A percentile compares a stretch with the other conserved stretches of the same genome.
These are phyloP conservation scores for Chydorus sphaericus DNA, from an alignment of 2,888 invertebrate genomes.

Conservation along the genomic window DNA sequence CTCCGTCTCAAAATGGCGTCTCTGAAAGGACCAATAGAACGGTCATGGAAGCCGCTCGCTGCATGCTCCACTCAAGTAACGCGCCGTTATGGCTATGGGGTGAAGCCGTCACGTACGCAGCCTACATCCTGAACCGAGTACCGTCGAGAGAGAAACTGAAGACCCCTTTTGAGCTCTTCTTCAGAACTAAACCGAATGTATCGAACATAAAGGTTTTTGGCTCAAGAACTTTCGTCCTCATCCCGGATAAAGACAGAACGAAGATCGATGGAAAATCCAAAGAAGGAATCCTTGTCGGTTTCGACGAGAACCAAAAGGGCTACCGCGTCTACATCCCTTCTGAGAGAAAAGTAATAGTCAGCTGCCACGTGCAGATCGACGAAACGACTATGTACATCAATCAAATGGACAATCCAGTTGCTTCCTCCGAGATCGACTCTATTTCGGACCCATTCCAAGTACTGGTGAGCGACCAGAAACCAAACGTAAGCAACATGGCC, in stretches of 20 bases:
- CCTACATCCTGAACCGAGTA: background rate
- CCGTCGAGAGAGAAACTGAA: background rate
- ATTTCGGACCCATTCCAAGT: background rate
- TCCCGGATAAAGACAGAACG: background rate
- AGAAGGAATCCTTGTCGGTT: background rate
- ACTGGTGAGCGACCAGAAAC: background rate
- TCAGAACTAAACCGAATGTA: background rate
- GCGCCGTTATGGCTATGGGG: background rate
- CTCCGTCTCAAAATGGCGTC: background rate
- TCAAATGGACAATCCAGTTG: background rate
- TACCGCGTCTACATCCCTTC: background rate
- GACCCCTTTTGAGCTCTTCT: background rate
- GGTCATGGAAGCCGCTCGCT: background rate
- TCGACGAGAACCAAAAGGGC: background rate
- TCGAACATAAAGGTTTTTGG: background rate
- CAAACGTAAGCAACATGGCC: background rate
- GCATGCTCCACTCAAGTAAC: background rate
- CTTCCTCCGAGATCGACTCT: background rate
- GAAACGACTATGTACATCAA: background rate
- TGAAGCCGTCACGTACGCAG: background rate
- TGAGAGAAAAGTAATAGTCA: background rate
- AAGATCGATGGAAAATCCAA: background rate
- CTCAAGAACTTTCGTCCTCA: background rate
- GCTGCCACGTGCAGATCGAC: background rate
- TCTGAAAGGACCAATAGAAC: background rate